Conservation (phyloP, 2,888 invertebrate species). For the Machimus rusticus region DNA sequence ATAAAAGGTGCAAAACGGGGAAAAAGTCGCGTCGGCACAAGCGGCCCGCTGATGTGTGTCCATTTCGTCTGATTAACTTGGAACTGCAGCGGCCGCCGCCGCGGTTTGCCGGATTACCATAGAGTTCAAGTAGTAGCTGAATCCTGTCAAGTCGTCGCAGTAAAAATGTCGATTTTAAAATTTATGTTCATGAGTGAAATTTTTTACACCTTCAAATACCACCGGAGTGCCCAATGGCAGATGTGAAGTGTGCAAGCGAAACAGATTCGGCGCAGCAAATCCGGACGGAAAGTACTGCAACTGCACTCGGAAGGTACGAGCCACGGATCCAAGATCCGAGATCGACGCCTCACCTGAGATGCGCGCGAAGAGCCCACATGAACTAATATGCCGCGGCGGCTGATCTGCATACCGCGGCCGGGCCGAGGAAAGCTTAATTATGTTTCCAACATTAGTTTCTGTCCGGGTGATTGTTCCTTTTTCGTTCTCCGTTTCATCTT, state of each 20-base stretch:
- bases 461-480: constrained; percentile 1
- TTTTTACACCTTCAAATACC: constrained; percentile 41
- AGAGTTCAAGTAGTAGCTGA: constrained; percentile 43
- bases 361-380: constrained; percentile 5
- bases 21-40: not conserved
- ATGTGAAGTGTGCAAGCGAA: not conserved
- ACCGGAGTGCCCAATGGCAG: not conserved
- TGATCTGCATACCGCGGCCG: constrained; percentile 18
- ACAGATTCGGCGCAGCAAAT: constrained; percentile 1
- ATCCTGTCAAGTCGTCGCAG: constrained; percentile 44
- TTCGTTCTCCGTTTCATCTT: not conserved
- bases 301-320: not conserved
- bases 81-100: not conserved
- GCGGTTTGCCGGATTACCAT: not conserved
- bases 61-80: constrained; percentile 26
- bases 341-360: constrained; percentile 9
- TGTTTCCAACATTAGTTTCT: constrained; percentile 25
- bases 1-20: not conserved
- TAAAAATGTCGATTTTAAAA: constrained; percentile 44
- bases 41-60: constrained; percentile 14
- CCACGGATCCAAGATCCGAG: not conserved
- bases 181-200: constrained; percentile 44
- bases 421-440: constrained; percentile 15
- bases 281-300: not conserved
- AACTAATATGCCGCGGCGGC: constrained; percentile 13